Conservation (phyloP, 1,140 invertebrate species). For the roundworm (Caenorhabditis elegans) region DNA sequence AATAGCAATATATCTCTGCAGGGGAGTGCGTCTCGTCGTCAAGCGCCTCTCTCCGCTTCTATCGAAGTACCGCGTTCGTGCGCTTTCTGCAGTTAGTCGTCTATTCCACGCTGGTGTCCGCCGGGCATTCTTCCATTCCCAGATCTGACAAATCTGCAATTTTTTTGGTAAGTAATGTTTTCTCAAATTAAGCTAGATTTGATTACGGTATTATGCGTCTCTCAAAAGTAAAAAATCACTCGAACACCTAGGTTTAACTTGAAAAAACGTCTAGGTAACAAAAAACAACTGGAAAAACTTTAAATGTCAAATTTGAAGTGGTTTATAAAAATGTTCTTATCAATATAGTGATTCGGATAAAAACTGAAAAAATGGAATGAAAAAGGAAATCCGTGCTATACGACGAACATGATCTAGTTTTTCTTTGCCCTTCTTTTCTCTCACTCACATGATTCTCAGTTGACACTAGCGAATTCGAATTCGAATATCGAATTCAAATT, state of each 20-base stretch:
- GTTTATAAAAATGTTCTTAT: no score
- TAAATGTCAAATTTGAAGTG: no score
- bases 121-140: constrained; percentile 28
- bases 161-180: background rate
- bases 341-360: background rate
- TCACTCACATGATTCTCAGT: constrained; percentile 1
- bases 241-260: no score
- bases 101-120: constrained; percentile 30
- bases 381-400: background rate
- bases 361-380: background rate
- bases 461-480: background rate
- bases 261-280: no score
- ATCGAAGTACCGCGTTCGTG: constrained; percentile 30
- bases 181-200: no score
- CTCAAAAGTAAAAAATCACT: no score
- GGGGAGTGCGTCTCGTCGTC: constrained; percentile 31
- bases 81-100: constrained; percentile 25
- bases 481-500: background rate
- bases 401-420: constrained; percentile 14
- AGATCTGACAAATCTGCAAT: constrained; percentile 25
- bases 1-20: constrained; percentile 30
- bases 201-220: no score
- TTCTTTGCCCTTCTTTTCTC: constrained; percentile 4
- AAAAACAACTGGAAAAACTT: no score
- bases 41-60: constrained; percentile 27